Evolutionary conservation across 2,797 vertebrate genomes (phyloP), one percentile per base, ranked within the genome.

Genomic region (Nothura maculosa): DNA sequence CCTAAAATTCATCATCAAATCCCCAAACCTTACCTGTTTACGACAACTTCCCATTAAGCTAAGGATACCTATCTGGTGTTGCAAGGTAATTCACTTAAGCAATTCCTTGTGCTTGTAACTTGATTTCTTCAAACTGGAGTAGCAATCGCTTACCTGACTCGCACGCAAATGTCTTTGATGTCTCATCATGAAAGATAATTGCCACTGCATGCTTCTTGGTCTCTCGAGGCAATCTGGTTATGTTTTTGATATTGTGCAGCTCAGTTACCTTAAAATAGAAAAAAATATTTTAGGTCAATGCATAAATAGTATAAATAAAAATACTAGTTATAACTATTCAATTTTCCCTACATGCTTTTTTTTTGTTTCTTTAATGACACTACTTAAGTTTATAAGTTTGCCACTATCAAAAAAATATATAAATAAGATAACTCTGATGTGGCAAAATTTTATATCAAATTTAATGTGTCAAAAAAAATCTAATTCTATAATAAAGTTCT

Each of bases 151-250:
- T 98, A 99, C 99, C 99, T 98, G 99, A 99, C 94, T 99, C 99
- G 97, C 99, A 99, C 96, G 99, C 98, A 97, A 99, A 99, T 66
- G 99, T 99, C 98, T 99, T 99, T 90, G 99, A 99, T 6, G 99
- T 99, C 97, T 99, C 99, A 58, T 99, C 99, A 69, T 98, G 98
- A 97, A 99, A 99, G 98, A 99, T 99, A 98, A 99, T 99, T 75
- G 99, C 99, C 97, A 99, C 99, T 2, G 99, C 99, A 66, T 99
- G 99, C 97, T 99, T 99, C 97, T 99, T 99, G 79, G 99, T 99
- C 97, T 99, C 99, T 96, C 98, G 98, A 87, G 99, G 99, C 98
- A 99, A 98, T 96, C 99, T 98, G 94, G 99, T 99, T 97, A 99
- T 98, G 97, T 99, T 99, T 98, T 99, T 99, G 98, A 99, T 98